Base-by-base conservation (phyloP, 1,140 invertebrate genomes). In the Uloborus diversus region DNA sequence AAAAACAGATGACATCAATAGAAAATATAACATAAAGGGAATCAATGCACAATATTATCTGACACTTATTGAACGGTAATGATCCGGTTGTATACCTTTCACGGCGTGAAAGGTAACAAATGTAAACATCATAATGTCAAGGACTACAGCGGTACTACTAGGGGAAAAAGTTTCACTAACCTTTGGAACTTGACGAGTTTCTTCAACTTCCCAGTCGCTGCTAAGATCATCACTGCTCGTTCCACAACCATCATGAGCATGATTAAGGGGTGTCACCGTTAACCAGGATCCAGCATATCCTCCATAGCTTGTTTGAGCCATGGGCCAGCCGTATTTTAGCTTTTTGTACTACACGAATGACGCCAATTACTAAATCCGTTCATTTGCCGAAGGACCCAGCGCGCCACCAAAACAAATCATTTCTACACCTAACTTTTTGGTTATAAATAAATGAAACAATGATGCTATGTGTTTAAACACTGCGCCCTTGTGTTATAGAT, bases 161-260 rank as follows among this genome's bases (percentile, higher is more conserved):
- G n/a, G n/a, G n/a, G n/a, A n/a, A n/a, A n/a, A n/a, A n/a, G n/a
- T n/a, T n/a, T n/a, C n/a, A n/a, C 35, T 17, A 56, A 35, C 30
- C 27, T 28, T 68, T 25, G 37, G 33, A 14, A 68, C 27, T 25
- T 37, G 9, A 68, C 33, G 33, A n/a, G n/a, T 14, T n/a, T 80
- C 91, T 86, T 94, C 93, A 0, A 93, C 94, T 85, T 95, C 93
- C 93, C 94, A 95, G 84, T 96, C 94, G 7, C 93, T 94, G 85
- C 92, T 94, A 13, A 96, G 89, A 87, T 96, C 94, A 85, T 96
- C 94, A 84, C 92, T 93, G 79, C 93, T 94, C 14, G 93, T 92
- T 85, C 95, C 93, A 9, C 92, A 92, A 85, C 93, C 95, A 83
- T 95, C 94, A 42, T 90, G 85, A n/a, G 83, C 66, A 30, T 85